These are phyloP conservation scores for Pandion haliaetus DNA, from an alignment of 2,113 vertebrate genomes.

Conservation along the genomic window DNA sequence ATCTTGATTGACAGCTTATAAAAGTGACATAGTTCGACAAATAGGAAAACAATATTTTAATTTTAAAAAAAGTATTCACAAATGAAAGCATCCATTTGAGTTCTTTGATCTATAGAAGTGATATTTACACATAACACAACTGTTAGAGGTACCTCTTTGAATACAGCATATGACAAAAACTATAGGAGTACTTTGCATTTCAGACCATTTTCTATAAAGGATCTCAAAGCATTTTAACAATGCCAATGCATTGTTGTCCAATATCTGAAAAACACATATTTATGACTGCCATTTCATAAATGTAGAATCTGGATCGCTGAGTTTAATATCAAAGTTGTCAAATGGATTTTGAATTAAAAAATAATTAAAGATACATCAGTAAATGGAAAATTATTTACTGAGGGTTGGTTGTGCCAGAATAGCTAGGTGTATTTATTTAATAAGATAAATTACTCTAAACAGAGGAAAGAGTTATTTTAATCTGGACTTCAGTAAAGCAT, in stretches of 20 bases:
- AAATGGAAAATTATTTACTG: neutral
- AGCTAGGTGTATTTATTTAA: neutral
- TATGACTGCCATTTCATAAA: neutral
- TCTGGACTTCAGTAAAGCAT: neutral
- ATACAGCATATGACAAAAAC: neutral
- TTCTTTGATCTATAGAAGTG: neutral
- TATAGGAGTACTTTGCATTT: neutral
- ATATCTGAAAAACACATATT: neutral
- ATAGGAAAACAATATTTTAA: neutral
- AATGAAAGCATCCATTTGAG: neutral
- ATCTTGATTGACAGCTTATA: neutral
- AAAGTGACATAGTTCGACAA: neutral
- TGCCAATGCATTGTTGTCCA: neutral
- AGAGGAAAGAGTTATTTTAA: neutral
- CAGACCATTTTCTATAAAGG: neutral
- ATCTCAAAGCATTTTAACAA: neutral
- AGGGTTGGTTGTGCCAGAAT: neutral
- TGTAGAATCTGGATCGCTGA: neutral
- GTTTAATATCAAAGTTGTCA: neutral
- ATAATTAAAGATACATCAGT: neutral
- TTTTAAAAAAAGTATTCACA: neutral
- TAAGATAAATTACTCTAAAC: neutral
- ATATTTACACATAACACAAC: neutral
- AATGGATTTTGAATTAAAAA: neutral
- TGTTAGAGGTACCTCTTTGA: neutral